Conservation (phyloP, 2,888 invertebrate genomes). For the Herminia tarsipennalis region DNA sequence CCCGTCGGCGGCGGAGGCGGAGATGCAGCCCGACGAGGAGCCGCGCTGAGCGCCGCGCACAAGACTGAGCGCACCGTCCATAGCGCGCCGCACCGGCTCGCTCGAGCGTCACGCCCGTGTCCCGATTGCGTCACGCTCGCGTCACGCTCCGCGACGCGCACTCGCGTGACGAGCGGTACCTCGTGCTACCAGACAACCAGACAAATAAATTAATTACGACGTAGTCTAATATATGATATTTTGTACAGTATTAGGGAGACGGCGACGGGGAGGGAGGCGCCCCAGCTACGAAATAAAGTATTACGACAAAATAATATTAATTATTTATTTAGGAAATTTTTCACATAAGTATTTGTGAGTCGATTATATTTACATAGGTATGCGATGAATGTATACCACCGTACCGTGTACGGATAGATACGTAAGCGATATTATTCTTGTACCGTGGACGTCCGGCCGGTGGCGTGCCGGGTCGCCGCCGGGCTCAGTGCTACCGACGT, state of each 20-base stretch:
- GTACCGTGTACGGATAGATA: slow-evolving; percentile 45
- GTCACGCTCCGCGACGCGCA: too few species aligned
- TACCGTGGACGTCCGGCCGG: neutral
- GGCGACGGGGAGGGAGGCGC: slow-evolving; percentile 30
- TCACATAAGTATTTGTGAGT: slow-evolving; percentile 41
- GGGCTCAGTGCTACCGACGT: neutral
- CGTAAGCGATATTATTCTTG: neutral
- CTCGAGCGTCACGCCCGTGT: too few species aligned
- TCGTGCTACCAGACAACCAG: slow-evolving; percentile 13
- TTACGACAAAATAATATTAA: slow-evolving; percentile 50
- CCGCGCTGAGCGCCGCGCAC: slow-evolving; percentile 46
- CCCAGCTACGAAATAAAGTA: slow-evolving; percentile 46
- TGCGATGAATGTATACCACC: slow-evolving; percentile 30
- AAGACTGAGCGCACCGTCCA: slow-evolving; percentile 30
- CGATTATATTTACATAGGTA: slow-evolving; percentile 42
- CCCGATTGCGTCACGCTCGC: too few species aligned
- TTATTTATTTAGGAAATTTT: slow-evolving; percentile 59
- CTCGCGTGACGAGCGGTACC: too few species aligned
- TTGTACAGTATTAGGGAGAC: slow-evolving; percentile 64
- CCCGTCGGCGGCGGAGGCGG: slow-evolving; percentile 74
- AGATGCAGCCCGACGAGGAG: slow-evolving; percentile 63
- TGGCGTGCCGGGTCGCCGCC: neutral
- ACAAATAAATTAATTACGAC: slow-evolving; percentile 42
- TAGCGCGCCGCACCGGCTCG: slow-evolving; percentile 5
- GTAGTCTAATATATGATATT: slow-evolving; percentile 36